These are phyloP conservation scores for Phocoena phocoena DNA, from an alignment of 2,113 vertebrate genomes.

Conservation along the genomic window DNA sequence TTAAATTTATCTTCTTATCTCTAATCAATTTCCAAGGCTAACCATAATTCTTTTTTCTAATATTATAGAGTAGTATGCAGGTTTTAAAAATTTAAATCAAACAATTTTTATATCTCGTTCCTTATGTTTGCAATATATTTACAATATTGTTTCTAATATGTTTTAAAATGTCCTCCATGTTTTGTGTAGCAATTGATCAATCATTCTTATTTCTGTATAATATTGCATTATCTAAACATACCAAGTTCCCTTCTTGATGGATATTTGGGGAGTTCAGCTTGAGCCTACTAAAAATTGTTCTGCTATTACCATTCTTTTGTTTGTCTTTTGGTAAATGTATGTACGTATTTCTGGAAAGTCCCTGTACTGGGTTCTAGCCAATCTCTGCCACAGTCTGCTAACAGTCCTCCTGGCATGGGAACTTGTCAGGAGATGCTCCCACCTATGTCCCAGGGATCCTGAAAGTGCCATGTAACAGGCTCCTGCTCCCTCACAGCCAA, in stretches of 20 bases:
- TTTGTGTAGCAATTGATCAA: neutral
- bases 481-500: neutral
- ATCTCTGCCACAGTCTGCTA: neutral
- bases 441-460: neutral
- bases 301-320: neutral
- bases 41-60: neutral
- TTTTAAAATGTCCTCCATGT: neutral
- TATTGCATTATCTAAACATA: neutral
- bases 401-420: neutral
- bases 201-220: neutral
- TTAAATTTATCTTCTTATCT: neutral
- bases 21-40: neutral
- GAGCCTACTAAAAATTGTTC: neutral
- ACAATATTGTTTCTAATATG: neutral
- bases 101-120: neutral
- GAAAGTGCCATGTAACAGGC: neutral
- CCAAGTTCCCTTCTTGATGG: neutral
- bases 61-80: neutral
- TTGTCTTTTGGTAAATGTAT: neutral
- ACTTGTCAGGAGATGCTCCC: neutral
- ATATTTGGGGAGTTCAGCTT: neutral
- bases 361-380: neutral
- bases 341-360: neutral
- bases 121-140: neutral
- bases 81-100: neutral